Conservation (phyloP, 2,888 invertebrate species). For the Pollenia amentaria region DNA sequence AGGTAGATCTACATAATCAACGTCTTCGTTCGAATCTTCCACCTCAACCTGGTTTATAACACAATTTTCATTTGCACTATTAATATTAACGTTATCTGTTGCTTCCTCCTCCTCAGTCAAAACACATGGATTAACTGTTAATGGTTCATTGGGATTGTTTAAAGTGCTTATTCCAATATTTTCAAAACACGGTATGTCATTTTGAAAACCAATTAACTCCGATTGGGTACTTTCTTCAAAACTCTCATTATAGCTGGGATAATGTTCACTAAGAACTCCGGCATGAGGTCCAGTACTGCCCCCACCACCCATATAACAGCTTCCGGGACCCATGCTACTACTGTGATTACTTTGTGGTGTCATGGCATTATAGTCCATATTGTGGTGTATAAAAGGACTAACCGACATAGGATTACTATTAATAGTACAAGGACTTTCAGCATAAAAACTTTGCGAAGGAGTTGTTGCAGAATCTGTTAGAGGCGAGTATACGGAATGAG, state of each 20-base stretch:
- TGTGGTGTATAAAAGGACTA: constrained; percentile 74
- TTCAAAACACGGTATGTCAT: constrained; percentile 82
- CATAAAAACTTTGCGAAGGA: constrained; percentile 72
- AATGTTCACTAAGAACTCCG: constrained; percentile 57
- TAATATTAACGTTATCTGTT: not conserved
- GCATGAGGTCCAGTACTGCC: constrained; percentile 16
- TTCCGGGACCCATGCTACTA: constrained; percentile 58
- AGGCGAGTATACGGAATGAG: constrained; percentile 80
- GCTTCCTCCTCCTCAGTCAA: constrained; percentile 20
- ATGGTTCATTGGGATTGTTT: constrained; percentile 28
- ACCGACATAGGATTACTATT: constrained; percentile 73
- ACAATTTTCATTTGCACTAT: not conserved
- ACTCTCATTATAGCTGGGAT: constrained; percentile 70
- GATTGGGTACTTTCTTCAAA: constrained; percentile 78
- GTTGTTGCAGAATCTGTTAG: constrained; percentile 75
- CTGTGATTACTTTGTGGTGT: constrained; percentile 71
- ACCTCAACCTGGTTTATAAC: not conserved
- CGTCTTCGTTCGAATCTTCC: not conserved
- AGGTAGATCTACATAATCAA: constrained; percentile 27
- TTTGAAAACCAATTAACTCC: constrained; percentile 81
- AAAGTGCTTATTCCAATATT: constrained; percentile 77
- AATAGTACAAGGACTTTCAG: constrained; percentile 71
- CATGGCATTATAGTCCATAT: constrained; percentile 72
- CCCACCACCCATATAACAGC: constrained; percentile 24
- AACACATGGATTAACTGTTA: no score